Base-by-base conservation (phyloP, 2,888 invertebrate species). In the Amblyjoppa fuscipennis region DNA sequence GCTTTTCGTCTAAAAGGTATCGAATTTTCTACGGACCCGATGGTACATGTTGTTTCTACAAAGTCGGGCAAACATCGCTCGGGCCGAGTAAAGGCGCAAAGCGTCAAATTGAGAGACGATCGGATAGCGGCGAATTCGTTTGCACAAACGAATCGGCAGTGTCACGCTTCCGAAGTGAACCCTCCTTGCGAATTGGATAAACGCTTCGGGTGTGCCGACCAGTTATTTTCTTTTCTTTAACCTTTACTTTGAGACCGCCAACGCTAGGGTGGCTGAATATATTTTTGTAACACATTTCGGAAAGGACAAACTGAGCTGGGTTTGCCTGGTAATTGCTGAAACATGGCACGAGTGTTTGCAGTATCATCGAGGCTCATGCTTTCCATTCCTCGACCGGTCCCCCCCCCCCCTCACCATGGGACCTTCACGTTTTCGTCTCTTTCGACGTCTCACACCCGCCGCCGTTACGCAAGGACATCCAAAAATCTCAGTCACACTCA, bases 241-340 rank as follows among this genome's bases (percentile, higher is more conserved):
- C 79, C 59, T 20, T 59, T 66, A 66, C 41, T 71, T 66, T 56
- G 1, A 31, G 59, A 41, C 28, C 45, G 53, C 34, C 81, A 87
- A 45, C 73, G 73, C 75, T 81, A 41, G 61, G 61, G 61, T 61
- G 5, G 81, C 69, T 74, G 78, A 73, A 71, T 82, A 87, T 88
- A 90, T 91, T 90, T 89, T 90, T 91, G 89, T 88, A 91, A 89
- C 89, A 89, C 89, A 87, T 91, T 91, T 90, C 86, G 84, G 87
- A 85, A 89, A 85, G 87, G 80, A 86, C 88, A 92, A 92, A 92
- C 89, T 82, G 85, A 75, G 31, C 76, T 61, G 84, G 85, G 89
- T 90, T 92, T 90, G 87, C 87, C 87, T 88, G 89, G 90, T 92
- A 92, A 93, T 92, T 92, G 92, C 91, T 91, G 90, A 92, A 92